phyloP scores from a whole-genome alignment of 2,113 vertebrate species.

The Verasper variegatus region DNA sequence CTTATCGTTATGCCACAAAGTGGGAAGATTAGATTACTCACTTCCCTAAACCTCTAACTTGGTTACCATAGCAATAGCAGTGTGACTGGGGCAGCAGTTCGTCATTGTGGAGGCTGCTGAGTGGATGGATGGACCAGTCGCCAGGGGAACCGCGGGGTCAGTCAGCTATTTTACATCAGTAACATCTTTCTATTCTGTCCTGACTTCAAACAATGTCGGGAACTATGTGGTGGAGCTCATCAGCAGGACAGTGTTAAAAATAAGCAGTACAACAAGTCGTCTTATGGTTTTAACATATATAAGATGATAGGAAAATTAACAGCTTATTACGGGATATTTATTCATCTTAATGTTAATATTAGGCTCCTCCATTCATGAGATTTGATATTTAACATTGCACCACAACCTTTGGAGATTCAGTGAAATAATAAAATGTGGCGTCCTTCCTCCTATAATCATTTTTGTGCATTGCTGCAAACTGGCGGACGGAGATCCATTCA shows the following conservation, averaged over 20 bases:
- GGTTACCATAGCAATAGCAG: slow-evolving; percentile 81
- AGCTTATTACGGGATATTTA: too few species aligned
- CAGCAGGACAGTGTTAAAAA: too few species aligned
- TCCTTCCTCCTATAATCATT: slow-evolving; percentile 1
- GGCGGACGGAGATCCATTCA: slow-evolving; percentile 67
- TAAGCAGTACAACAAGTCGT: too few species aligned
- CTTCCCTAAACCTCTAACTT: slow-evolving; percentile 80
- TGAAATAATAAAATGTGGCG: background rate
- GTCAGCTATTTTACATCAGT: slow-evolving; percentile 37
- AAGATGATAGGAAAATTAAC: too few species aligned
- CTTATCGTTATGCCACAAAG: slow-evolving; percentile 75
- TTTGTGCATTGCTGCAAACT: slow-evolving; percentile 41
- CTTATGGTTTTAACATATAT: too few species aligned
- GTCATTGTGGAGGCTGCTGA: slow-evolving; percentile 51
- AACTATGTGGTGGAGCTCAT: too few species aligned
- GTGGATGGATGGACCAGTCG: slow-evolving; percentile 57
- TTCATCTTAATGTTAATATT: too few species aligned
- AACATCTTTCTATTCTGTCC: background rate
- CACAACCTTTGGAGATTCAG: slow-evolving; percentile 4
- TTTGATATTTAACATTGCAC: background rate
- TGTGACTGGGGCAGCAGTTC: slow-evolving; percentile 60
- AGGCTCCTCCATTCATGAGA: background rate
- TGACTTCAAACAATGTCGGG: background rate
- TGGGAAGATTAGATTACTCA: slow-evolving; percentile 82
- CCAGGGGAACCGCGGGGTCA: slow-evolving; percentile 58